Conservation (phyloP, 2,888 invertebrate genomes). For the Cryptophagus acutangulus region DNA sequence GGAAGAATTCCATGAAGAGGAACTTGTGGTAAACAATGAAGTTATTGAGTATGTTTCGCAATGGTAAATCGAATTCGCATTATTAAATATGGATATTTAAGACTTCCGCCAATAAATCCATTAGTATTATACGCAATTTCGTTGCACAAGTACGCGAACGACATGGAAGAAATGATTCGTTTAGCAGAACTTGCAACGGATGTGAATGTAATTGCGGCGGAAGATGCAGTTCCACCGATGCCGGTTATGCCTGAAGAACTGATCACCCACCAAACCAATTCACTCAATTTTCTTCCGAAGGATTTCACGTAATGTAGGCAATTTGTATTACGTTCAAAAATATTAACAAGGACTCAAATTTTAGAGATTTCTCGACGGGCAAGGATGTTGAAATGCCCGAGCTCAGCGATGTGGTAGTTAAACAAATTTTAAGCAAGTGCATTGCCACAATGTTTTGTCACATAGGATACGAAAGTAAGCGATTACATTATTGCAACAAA, state of each 20-base stretch:
- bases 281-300: conserved; percentile 39
- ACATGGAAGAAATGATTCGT: conserved; percentile 40
- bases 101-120: conserved; percentile 41
- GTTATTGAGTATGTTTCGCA: conserved; percentile 30
- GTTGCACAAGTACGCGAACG: conserved; percentile 41
- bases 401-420: too few relatives aligned
- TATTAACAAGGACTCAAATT: too few relatives aligned
- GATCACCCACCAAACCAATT: conserved; percentile 33
- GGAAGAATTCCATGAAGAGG: conserved; percentile 37
- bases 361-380: too few relatives aligned
- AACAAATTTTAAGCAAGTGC: too few relatives aligned
- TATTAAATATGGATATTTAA: too few relatives aligned
- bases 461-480: too few relatives aligned
- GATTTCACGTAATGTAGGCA: conserved; percentile 39
- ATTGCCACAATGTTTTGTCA: too few relatives aligned
- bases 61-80: too few relatives aligned
- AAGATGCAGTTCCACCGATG: conserved; percentile 38
- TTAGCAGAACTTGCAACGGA: conserved; percentile 40
- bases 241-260: conserved; percentile 35
- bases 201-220: conserved; percentile 37
- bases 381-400: too few relatives aligned
- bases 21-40: conserved; percentile 26
- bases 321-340: too few relatives aligned
- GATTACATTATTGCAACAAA: too few relatives aligned
- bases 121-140: conserved; percentile 40